These are phyloP conservation scores for Steinernema carpocapsae DNA, from an alignment of 2,888 invertebrate species.

Conservation along the genomic window DNA sequence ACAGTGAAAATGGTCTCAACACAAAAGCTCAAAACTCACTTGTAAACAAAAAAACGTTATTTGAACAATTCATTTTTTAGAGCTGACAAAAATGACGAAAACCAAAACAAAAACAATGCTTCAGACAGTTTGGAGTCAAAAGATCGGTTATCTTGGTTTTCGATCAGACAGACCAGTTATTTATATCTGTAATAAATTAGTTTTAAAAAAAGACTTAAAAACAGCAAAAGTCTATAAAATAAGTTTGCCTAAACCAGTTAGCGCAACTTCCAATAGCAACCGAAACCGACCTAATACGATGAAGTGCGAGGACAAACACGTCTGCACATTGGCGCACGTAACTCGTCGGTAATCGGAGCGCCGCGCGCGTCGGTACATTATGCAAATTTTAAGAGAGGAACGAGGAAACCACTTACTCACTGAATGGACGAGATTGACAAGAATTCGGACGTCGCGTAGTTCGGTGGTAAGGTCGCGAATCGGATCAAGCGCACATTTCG, in stretches of 20 bases:
- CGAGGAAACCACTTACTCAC: constrained; percentile 54
- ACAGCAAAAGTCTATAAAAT: neutral
- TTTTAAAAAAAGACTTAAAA: neutral
- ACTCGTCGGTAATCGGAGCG: constrained; percentile 30
- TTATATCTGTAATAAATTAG: neutral
- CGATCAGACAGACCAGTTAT: neutral
- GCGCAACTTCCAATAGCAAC: neutral
- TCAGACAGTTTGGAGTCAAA: too few species aligned
- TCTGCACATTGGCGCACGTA: constrained; percentile 9
- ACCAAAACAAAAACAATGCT: too few species aligned
- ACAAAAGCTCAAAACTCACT: too few species aligned
- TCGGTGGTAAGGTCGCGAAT: constrained; percentile 61
- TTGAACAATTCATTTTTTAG: too few species aligned
- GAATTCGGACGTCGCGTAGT: constrained; percentile 56
- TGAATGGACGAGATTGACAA: constrained; percentile 57
- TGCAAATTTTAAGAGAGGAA: constrained; percentile 30
- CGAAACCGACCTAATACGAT: constrained; percentile 20
- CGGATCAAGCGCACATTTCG: constrained; percentile 47
- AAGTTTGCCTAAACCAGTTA: too few species aligned
- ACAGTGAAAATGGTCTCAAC: too few species aligned
- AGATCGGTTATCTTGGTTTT: too few species aligned
- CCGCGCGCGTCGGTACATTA: constrained; percentile 24
- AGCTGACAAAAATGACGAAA: too few species aligned
- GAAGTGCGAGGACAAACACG: constrained; percentile 29
- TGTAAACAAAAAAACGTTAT: too few species aligned